Conservation (phyloP, 2,113 vertebrate species). For the Pyrgilauda ruficollis region DNA sequence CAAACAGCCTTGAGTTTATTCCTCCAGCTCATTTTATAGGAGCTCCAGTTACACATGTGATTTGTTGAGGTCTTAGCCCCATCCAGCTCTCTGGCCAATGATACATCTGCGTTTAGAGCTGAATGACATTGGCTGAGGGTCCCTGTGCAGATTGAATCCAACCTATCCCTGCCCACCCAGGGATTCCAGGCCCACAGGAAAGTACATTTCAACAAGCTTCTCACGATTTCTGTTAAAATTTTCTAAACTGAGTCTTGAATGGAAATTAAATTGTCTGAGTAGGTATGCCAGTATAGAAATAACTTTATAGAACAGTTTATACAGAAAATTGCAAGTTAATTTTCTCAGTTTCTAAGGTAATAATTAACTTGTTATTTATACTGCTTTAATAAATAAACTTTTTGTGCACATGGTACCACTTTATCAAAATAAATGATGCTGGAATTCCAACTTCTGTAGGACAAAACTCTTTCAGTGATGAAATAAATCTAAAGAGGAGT, state of each 20-base stretch:
- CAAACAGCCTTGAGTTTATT: background rate
- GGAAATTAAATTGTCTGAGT: background rate
- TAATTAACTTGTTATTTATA: background rate
- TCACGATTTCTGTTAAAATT: background rate
- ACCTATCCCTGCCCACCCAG: background rate
- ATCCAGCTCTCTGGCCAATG: background rate
- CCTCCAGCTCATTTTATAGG: background rate
- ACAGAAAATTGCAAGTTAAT: background rate
- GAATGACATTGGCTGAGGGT: background rate
- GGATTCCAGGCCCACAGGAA: background rate
- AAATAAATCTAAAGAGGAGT: background rate
- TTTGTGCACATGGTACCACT: background rate
- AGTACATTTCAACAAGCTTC: background rate
- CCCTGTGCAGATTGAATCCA: background rate
- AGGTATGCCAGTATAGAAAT: background rate
- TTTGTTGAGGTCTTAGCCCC: background rate
- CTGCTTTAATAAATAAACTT: background rate
- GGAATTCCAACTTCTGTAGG: background rate
- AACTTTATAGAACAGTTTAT: background rate
- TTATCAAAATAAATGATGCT: background rate
- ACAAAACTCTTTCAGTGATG: background rate
- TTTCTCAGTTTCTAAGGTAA: background rate
- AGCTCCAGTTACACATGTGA: background rate
- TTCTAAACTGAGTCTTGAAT: background rate
- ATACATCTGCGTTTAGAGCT: background rate